A percentile compares a stretch with the other conserved stretches of the same genome.
Conservation (phyloP, 2,888 invertebrate species). For the Diarsia dahlii region DNA sequence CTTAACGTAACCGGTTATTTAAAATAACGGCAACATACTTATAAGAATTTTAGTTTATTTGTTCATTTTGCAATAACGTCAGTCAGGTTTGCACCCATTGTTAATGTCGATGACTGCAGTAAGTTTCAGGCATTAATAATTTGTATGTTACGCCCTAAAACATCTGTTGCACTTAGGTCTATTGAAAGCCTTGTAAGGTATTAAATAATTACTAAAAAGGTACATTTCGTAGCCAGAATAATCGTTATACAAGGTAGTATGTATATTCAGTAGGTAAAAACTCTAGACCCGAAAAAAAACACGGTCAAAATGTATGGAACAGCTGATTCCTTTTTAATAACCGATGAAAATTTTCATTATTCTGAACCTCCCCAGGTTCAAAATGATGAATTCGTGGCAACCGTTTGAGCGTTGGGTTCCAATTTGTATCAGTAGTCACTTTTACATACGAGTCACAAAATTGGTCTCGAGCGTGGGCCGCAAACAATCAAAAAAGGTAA, state of each 20-base stretch:
- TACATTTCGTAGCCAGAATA: not conserved
- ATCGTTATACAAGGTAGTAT: not conserved
- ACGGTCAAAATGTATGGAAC: too few species aligned
- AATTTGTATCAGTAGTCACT: constrained; percentile 7
- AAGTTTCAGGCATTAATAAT: not conserved
- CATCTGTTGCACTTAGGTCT: not conserved
- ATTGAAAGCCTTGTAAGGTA: not conserved
- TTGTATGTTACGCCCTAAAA: not conserved
- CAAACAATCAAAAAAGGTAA: constrained; percentile 54
- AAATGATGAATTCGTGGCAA: too few species aligned
- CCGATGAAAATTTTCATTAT: too few species aligned
- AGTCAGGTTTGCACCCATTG: not conserved
- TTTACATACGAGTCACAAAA: constrained; percentile 38
- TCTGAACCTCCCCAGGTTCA: too few species aligned
- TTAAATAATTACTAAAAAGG: not conserved
- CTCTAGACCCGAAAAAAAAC: too few species aligned
- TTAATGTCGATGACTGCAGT: not conserved
- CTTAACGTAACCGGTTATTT: constrained; percentile 28
- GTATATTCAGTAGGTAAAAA: too few species aligned
- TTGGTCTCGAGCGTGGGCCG: constrained; percentile 56
- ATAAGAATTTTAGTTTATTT: constrained; percentile 7
- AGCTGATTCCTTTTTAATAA: too few species aligned
- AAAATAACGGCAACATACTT: constrained; percentile 3
- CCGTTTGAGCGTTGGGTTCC: too few species aligned
- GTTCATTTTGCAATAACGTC: not conserved